Conservation (phyloP, 2,797 vertebrate species). For the Tangara arthus region DNA sequence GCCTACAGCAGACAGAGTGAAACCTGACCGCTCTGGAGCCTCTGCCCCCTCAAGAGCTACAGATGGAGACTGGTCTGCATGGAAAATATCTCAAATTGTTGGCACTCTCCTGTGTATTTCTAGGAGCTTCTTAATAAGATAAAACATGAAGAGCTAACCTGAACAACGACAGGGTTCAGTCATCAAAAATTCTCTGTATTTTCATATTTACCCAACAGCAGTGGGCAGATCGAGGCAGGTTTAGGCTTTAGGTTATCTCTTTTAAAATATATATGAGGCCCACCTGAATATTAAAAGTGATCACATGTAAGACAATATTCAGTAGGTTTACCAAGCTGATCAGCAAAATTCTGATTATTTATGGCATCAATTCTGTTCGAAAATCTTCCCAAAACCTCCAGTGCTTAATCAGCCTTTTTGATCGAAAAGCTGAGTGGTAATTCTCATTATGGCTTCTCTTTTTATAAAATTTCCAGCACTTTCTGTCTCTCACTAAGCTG, state of each 20-base stretch:
- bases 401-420: conserved; percentile 5
- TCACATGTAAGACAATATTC: accelerated
- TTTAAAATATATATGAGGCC: not conserved
- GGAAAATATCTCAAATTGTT: conserved; percentile 10
- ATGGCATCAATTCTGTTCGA: not conserved
- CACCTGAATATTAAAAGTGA: not conserved
- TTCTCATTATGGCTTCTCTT: not conserved
- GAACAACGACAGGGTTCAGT: not conserved
- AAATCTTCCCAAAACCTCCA: not conserved
- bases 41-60: not conserved
- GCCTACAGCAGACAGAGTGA: accelerated
- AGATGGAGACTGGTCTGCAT: not conserved
- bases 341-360: not conserved
- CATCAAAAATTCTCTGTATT: not conserved
- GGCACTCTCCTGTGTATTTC: not conserved
- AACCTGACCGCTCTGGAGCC: not conserved
- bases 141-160: not conserved
- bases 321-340: not conserved
- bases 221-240: not conserved
- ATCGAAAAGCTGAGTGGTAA: not conserved
- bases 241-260: not conserved
- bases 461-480: not conserved
- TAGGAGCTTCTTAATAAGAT: not conserved
- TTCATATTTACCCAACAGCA: not conserved
- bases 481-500: not conserved